Conservation (phyloP, 1,140 invertebrate genomes). For the Drosophila bipectinata region DNA sequence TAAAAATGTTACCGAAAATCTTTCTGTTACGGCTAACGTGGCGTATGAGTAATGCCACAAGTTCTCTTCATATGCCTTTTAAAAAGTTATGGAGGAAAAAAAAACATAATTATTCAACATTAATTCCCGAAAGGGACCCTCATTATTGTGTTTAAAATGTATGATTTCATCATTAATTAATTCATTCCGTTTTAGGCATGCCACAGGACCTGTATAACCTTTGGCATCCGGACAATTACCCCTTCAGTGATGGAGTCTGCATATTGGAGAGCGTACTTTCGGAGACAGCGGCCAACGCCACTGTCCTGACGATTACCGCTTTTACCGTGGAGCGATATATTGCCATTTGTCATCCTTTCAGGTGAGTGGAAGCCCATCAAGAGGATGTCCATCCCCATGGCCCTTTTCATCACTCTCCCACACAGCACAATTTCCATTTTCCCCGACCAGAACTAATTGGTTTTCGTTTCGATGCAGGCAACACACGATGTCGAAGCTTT, state of each 20-base stretch:
- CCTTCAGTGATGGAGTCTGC: constrained; percentile 91
- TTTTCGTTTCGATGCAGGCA: constrained; percentile 77
- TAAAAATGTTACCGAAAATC: neutral
- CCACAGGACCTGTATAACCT: constrained; percentile 92
- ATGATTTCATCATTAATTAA: neutral
- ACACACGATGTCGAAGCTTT: constrained; percentile 93
- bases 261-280: constrained; percentile 89
- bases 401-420: neutral
- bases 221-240: constrained; percentile 91
- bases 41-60: neutral
- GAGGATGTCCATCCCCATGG: neutral
- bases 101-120: neutral
- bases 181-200: constrained; percentile 84
- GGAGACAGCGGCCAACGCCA: constrained; percentile 95
- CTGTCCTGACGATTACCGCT: constrained; percentile 95
- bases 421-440: neutral
- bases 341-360: constrained; percentile 92
- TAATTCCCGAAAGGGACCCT: too few species aligned
- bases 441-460: constrained; percentile 39
- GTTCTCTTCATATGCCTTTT: neutral
- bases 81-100: neutral
- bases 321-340: constrained; percentile 94
- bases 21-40: neutral
- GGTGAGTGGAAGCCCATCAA: constrained; percentile 66
- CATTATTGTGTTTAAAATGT: too few species aligned